Conservation (phyloP, 2,113 vertebrate genomes). For the Neodon shergylaensis region DNA sequence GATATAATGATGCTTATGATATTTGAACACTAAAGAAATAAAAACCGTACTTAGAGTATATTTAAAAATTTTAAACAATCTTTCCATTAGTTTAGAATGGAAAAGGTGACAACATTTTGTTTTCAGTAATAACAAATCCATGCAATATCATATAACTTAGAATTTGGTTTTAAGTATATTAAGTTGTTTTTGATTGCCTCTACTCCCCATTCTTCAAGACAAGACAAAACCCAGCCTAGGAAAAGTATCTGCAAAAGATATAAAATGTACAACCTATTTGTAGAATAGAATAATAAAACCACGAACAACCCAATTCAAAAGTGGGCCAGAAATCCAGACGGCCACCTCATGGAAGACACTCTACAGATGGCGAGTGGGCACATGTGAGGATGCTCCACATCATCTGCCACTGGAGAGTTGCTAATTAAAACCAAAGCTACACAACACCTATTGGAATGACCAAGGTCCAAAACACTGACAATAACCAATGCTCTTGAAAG, state of each 20-base stretch:
- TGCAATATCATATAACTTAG: neutral
- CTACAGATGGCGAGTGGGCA: neutral
- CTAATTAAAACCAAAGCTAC: neutral
- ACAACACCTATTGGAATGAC: neutral
- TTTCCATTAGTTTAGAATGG: neutral
- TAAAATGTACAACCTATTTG: neutral
- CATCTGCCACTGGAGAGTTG: neutral
- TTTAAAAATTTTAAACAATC: conserved; percentile 19
- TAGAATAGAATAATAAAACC: neutral
- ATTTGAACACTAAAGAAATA: conserved; percentile 9
- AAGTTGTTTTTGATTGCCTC: neutral
- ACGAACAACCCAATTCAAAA: neutral
- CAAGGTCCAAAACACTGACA: neutral
- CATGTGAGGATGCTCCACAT: neutral
- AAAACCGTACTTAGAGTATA: neutral
- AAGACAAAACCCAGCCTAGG: neutral
- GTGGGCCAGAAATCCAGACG: neutral
- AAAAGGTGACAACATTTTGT: neutral
- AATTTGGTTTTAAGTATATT: conserved; percentile 5
- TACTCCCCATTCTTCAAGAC: neutral
- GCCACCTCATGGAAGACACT: neutral
- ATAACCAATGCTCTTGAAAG: neutral
- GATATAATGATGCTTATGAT: neutral
- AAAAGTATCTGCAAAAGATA: neutral
- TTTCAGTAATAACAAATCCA: conserved; percentile 35